Evolutionary conservation across 2,888 invertebrate species (phyloP).

Genomic region (Micoletzkya japonica): DNA sequence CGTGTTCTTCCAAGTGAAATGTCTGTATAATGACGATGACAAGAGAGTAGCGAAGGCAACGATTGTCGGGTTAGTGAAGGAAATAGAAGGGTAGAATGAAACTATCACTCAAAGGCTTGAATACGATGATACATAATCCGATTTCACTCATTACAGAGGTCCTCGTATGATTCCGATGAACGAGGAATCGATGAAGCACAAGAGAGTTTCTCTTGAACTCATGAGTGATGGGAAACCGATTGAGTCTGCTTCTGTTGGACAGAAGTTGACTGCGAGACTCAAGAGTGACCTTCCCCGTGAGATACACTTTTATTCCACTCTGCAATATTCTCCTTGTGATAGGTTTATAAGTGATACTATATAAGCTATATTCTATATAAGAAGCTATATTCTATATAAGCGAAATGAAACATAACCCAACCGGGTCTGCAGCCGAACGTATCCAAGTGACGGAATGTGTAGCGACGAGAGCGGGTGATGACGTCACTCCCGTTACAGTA

Average conservation of each 20-base stretch:
- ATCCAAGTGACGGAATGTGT: conserved; percentile 58
- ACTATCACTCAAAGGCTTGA: neutral
- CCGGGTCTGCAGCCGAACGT: conserved; percentile 43
- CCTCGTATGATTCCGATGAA: conserved; percentile 50
- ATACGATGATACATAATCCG: too few relatives aligned
- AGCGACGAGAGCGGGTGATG: conserved; percentile 59
- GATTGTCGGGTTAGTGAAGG: neutral
- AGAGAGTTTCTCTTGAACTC: conserved; percentile 51
- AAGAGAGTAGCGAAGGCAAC: neutral
- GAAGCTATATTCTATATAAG: too few relatives aligned
- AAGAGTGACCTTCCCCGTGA: conserved; percentile 46
- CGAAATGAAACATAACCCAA: too few relatives aligned
- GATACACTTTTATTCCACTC: conserved; percentile 6
- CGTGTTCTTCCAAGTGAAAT: conserved; percentile 40
- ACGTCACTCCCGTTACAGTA: conserved; percentile 49
- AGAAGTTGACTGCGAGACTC: conserved; percentile 53
- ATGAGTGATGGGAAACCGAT: conserved; percentile 51
- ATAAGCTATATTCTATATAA: too few relatives aligned
- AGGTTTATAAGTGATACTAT: too few relatives aligned
- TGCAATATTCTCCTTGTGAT: too few relatives aligned
- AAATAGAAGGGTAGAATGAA: neutral
- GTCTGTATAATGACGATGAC: conserved; percentile 1
- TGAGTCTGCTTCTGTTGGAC: conserved; percentile 59
- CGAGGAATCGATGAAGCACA: conserved; percentile 29
- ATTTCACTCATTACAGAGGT: conserved; percentile 53